These are phyloP conservation scores for Pseudorasbora parva DNA, from an alignment of 2,113 vertebrate species.

Conservation along the genomic window DNA sequence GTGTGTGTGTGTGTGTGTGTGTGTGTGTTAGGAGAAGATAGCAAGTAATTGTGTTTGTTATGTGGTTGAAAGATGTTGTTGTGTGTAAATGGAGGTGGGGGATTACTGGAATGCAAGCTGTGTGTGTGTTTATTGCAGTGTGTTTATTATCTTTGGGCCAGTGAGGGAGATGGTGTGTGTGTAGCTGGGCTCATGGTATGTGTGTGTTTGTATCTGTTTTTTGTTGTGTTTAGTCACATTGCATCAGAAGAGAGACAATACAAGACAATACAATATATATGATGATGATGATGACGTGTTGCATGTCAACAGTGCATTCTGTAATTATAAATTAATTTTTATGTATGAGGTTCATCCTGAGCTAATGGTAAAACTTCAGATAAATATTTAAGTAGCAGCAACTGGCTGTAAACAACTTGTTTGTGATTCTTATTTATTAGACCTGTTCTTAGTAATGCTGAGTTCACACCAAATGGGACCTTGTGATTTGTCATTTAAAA, in stretches of 20 bases:
- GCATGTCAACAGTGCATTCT: too few species aligned
- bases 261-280: too few species aligned
- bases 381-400: neutral
- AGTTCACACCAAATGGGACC: neutral
- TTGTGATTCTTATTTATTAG: neutral
- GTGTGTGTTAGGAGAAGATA: conserved; percentile 36
- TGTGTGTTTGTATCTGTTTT: conserved; percentile 45
- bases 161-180: conserved; percentile 34
- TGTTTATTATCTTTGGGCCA: conserved; percentile 18
- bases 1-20: conserved; percentile 61
- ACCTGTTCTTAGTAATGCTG: neutral
- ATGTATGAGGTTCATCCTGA: neutral
- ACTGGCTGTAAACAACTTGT: neutral
- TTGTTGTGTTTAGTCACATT: conserved; percentile 44
- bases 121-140: conserved; percentile 45
- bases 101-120: conserved; percentile 54
- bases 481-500: neutral
- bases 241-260: too few species aligned
- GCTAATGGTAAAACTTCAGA: neutral
- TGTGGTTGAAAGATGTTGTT: conserved; percentile 20
- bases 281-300: too few species aligned
- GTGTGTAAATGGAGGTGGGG: conserved; percentile 38
- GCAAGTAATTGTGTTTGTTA: conserved; percentile 48
- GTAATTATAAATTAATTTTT: neutral
- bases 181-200: conserved; percentile 25